Evolutionary conservation across 2,888 invertebrate species (phyloP), one percentile per base, ranked within the genome.

Genomic region (Tinea semifulvella): DNA sequence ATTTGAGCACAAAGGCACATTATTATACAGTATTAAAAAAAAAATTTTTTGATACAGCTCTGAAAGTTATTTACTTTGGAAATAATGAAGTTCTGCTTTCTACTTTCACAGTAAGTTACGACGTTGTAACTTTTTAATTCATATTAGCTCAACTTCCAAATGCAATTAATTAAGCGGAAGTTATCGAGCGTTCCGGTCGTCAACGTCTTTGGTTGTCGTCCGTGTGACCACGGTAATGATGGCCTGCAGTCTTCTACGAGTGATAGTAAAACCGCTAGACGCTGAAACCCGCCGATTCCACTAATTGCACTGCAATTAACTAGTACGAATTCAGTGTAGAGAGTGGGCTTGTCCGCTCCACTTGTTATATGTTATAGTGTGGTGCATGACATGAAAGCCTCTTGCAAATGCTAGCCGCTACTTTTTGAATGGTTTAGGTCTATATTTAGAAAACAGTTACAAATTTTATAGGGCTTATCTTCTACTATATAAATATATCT

Each of bases 281-380:
- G 57, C 52, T 59, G 55, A 50, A 46, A 55, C 55, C 57, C 47
- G 56, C 57, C 58, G 53, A 65, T 57, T 60, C 57, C 55, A 58
- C 67, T 76, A 75, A 77, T 76, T 76, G 65, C 61, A 50, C 60
- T 46, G 61, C 66, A 72, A 76, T 75, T 77, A 77, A 65, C 63
- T 63, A 66, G 64, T 65, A 72, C 68, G 65, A 73, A 71, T 70
- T 69, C 65, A 63, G 63, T 63, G 65, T 73, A 75, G 76, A 77
- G 79, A 77, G 77, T 71, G 65, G 70, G 14, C 63, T 57, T 63
- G 64, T 67, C 66, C 73, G 79, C 77, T 80, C 79, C 74, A 80
- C 75, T 79, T 77, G 70, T 56, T 70, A 74, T 73, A 69, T 73
- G 71, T 71, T 76, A 72, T 73, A 68, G 65, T 63, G 65, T 63